Evolutionary conservation across 2,113 vertebrate genomes (phyloP), one percentile per base, ranked within the genome.

Genomic region (Apeltes quadracus): DNA sequence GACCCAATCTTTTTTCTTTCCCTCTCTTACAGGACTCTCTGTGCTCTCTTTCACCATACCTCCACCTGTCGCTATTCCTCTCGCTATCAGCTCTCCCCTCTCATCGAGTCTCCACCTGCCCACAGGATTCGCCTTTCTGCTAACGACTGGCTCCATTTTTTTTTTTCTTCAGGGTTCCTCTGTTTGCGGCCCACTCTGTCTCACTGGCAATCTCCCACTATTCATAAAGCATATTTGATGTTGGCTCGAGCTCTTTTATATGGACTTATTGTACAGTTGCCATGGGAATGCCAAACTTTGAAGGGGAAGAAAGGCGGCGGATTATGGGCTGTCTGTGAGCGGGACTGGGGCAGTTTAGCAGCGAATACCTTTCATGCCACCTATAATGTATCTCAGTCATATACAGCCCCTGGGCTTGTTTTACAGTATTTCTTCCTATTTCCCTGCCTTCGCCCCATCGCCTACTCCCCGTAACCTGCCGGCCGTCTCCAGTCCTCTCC

Each of bases 51-150:
- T 63, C 79, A 77, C 66, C 69, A 36, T 72, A 83, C 74, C 79
- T 88, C 89, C 87, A 90, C 88, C 91, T 92, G 89, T 90, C 84
- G 65, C 87, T 88, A 68, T 80, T 84, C 75, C 86, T 81, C 85
- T 78, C 53, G 0, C 78, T 85, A 82, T 88, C 87, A 79, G 77
- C 84, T 73, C 89, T 53, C 67, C 69, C 44, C 81, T 83, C 86
- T 86, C 83, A 85, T 88, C 83, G 39, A 65, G 78, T 79, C 72
- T 61, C 83, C 89, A 88, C 88, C 87, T 88, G 86, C 89, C 82
- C 69, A 58, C 79, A 53, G 85, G 85, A 92, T 86, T 89, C 88
- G 90, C 88, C 89, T 91, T 84, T 76, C 86, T 53, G 73, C 79
- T 68, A 34, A 38, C 69, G 84, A 76, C 79, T 46, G 62, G 59